phyloP scores from a whole-genome alignment of 2,888 invertebrate species.

The Nowickia ferox region DNA sequence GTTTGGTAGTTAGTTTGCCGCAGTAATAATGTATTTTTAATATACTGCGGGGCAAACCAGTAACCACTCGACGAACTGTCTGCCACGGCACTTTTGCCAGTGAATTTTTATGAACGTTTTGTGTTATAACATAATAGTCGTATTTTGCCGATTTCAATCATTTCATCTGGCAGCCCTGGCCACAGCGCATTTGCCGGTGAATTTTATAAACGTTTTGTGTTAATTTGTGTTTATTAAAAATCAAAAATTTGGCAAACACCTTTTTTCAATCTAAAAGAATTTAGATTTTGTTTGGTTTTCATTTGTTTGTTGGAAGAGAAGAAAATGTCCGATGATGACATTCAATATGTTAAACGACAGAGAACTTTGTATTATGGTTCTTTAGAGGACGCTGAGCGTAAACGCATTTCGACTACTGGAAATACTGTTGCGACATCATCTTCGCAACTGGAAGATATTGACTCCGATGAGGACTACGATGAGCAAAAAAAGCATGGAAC shows the following conservation, averaged over 20 bases:
- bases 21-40: too few relatives aligned
- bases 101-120: constrained; percentile 60
- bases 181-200: constrained; percentile 39
- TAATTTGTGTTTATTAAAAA: constrained; percentile 43
- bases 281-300: constrained; percentile 32
- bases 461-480: constrained; percentile 86
- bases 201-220: constrained; percentile 58
- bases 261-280: constrained; percentile 34
- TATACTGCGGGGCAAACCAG: too few relatives aligned
- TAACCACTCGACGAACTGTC: neutral
- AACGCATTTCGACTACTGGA: constrained; percentile 84
- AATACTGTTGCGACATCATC: constrained; percentile 45
- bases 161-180: neutral
- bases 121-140: neutral
- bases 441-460: constrained; percentile 84
- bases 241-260: constrained; percentile 26
- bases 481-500: constrained; percentile 84
- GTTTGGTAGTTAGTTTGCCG: too few relatives aligned
- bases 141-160: neutral
- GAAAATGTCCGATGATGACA: constrained; percentile 91
- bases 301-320: constrained; percentile 27
- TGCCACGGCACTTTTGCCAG: constrained; percentile 35
- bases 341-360: constrained; percentile 88
- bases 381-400: constrained; percentile 92
- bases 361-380: constrained; percentile 95